Percentiles rank a stretch among this genome's conserved stretches.
Evolutionary conservation across 2,888 invertebrate genomes (phyloP).

Genomic region (Zonitis immaculata): DNA sequence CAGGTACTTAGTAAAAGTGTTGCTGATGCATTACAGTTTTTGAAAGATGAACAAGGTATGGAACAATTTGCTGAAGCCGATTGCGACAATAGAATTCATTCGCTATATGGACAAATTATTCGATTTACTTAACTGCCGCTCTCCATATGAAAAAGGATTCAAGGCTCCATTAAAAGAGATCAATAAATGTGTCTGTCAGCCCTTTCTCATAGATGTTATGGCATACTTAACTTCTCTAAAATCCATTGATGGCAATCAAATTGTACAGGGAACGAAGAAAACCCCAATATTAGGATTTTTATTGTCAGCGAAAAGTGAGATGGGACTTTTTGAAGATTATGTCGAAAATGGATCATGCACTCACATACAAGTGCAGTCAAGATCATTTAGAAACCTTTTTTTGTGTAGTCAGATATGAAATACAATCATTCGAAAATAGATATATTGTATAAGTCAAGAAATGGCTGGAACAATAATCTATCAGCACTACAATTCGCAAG

Average conservation of each 20-base stretch:
- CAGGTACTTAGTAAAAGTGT: conserved; percentile 21
- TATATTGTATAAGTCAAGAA: conserved; percentile 13
- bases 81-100: conserved; percentile 18
- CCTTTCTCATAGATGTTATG: background rate
- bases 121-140: conserved; percentile 30
- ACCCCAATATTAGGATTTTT: background rate
- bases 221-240: background rate
- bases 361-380: conserved; percentile 26
- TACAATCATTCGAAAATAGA: no score
- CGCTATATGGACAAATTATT: conserved; percentile 26
- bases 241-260: background rate
- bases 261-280: background rate
- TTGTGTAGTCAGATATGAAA: no score
- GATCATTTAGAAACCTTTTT: conserved; percentile 16
- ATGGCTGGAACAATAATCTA: conserved; percentile 27
- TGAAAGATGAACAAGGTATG: background rate
- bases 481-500: conserved; percentile 21
- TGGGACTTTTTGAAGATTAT: background rate
- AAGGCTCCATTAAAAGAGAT: background rate
- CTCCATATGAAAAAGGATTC: no score
- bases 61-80: conserved; percentile 7
- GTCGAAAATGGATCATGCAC: background rate
- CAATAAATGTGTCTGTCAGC: background rate
- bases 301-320: conserved; percentile 1
- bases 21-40: conserved; percentile 14